Evolutionary conservation across 2,113 vertebrate genomes (phyloP).

Genomic region (Thunnus maccoyii): DNA sequence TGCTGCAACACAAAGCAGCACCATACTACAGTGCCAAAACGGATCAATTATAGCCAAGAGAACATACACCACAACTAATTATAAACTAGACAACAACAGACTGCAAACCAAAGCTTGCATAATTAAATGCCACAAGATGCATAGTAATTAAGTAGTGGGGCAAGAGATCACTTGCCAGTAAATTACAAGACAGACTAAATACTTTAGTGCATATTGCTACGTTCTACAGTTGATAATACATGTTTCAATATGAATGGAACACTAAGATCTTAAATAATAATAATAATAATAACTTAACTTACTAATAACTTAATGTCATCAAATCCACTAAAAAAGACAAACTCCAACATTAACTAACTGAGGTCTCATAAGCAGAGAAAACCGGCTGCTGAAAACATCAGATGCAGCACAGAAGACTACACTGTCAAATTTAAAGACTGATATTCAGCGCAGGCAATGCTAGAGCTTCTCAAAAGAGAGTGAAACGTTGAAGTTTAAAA

Average conservation of each 20-base stretch:
- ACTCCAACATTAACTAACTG: too few species aligned
- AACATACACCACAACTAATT: constrained; percentile 21
- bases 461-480: too few species aligned
- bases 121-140: constrained; percentile 53
- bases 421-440: too few species aligned
- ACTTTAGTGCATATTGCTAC: constrained; percentile 8
- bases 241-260: background rate
- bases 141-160: constrained; percentile 42
- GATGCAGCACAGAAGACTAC: too few species aligned
- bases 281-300: too few species aligned
- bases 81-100: constrained; percentile 38
- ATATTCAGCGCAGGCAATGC: too few species aligned
- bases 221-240: background rate
- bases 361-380: too few species aligned
- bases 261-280: background rate
- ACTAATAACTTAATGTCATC: background rate
- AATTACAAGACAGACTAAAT: constrained; percentile 18
- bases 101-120: constrained; percentile 35
- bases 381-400: too few species aligned
- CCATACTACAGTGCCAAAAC: constrained; percentile 20
- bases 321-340: background rate
- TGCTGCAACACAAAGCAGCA: constrained; percentile 25
- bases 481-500: too few species aligned
- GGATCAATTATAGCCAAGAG: constrained; percentile 49
- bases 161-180: constrained; percentile 36